A percentile compares a stretch with the other conserved stretches of the same genome.
Conservation (phyloP, 2,797 vertebrate species). For the Lutjanus campechanus region DNA sequence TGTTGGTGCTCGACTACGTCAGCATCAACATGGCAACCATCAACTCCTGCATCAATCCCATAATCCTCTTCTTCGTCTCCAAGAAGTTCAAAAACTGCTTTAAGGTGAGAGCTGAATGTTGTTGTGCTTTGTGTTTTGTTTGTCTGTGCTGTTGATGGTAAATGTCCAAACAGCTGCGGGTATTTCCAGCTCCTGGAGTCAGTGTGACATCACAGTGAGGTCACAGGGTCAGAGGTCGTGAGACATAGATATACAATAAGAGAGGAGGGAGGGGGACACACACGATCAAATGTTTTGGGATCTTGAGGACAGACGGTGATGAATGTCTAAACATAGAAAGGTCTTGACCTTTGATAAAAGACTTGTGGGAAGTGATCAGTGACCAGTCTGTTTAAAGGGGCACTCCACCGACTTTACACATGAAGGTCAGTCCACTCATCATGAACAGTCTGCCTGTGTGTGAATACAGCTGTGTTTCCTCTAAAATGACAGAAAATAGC, state of each 20-base stretch:
- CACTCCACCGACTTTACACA: neutral
- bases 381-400: conserved; percentile 30
- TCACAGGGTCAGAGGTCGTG: conserved; percentile 51
- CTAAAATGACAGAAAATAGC: no score
- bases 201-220: conserved; percentile 18
- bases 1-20: conserved; percentile 94
- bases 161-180: neutral
- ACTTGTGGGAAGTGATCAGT: conserved; percentile 31
- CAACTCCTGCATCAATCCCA: conserved; percentile 98
- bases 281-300: conserved; percentile 2
- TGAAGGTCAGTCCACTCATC: neutral
- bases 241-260: conserved; percentile 19
- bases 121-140: neutral
- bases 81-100: conserved; percentile 98
- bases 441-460: no score
- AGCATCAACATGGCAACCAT: conserved; percentile 94
- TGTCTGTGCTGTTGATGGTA: neutral
- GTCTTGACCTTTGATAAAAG: conserved; percentile 44
- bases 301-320: neutral
- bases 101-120: conserved; percentile 85
- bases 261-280: neutral
- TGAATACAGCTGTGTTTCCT: no score
- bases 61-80: conserved; percentile 96
- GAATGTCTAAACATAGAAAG: conserved; percentile 31
- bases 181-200: neutral